Percentiles rank a stretch among this genome's conserved stretches.
These are phyloP conservation scores for Microcaecilia unicolor DNA, from an alignment of 2,797 vertebrate genomes.

Conservation along the genomic window DNA sequence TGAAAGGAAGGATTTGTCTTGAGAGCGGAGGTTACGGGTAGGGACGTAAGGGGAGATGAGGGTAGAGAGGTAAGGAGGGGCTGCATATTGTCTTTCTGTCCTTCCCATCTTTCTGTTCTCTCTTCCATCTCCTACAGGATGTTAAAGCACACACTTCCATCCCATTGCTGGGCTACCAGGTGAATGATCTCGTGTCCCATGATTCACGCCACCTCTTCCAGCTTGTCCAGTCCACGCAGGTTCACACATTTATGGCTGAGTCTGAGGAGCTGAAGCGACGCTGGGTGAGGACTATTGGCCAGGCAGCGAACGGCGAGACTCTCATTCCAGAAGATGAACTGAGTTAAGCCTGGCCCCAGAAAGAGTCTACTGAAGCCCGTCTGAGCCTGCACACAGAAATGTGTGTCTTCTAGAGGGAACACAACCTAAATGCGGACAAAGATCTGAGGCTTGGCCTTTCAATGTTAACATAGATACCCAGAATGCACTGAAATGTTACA, in stretches of 20 bases:
- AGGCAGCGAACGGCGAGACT: conserved; percentile 10
- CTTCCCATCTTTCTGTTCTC: background rate
- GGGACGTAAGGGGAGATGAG: too few relatives aligned
- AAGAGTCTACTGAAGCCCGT: too few relatives aligned
- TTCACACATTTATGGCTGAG: conserved; percentile 45
- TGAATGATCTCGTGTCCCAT: conserved; percentile 20
- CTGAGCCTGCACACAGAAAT: too few relatives aligned
- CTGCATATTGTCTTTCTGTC: background rate
- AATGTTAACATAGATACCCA: too few relatives aligned
- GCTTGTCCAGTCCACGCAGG: conserved; percentile 48
- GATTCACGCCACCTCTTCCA: conserved; percentile 44
- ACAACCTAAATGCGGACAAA: too few relatives aligned
- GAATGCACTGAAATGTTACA: too few relatives aligned
- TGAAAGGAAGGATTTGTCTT: too few relatives aligned
- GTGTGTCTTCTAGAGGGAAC: too few relatives aligned
- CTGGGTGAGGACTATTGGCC: conserved; percentile 41
- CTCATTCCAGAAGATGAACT: background rate
- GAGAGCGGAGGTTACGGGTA: too few relatives aligned
- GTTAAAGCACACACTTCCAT: conserved; percentile 52
- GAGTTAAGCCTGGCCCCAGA: background rate
- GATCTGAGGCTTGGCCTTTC: too few relatives aligned
- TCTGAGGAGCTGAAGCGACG: conserved; percentile 38
- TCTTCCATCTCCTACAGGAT: conserved; percentile 34
- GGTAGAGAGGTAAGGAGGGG: too few relatives aligned
- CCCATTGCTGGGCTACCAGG: conserved; percentile 54